phyloP scores from a whole-genome alignment of 1,140 invertebrate species.

The Bradynema listronoti region DNA sequence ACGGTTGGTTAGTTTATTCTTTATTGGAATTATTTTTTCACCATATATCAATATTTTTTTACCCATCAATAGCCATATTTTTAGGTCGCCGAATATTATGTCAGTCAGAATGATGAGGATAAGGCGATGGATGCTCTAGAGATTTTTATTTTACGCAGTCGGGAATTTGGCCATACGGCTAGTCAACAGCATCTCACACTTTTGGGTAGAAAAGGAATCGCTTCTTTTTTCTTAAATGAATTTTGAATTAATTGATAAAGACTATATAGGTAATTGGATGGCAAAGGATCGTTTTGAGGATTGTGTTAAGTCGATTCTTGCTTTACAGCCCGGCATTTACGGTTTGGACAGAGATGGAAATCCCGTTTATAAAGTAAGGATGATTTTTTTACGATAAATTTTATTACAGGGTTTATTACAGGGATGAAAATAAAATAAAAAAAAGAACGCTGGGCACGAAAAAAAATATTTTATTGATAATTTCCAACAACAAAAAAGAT shows the following conservation, averaged over 20 bases:
- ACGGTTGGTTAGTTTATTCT: conserved; percentile 27
- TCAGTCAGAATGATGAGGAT: conserved; percentile 49
- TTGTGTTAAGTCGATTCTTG: conserved; percentile 45
- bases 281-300: conserved; percentile 29
- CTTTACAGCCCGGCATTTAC: conserved; percentile 34
- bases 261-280: conserved; percentile 43
- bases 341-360: conserved; percentile 20
- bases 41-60: conserved; percentile 7
- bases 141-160: conserved; percentile 43
- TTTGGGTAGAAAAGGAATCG: conserved; percentile 16
- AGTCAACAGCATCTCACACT: conserved; percentile 36
- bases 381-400: conserved; percentile 9
- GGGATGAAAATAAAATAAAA: too few species aligned
- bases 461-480: too few species aligned
- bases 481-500: too few species aligned
- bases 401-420: too few species aligned
- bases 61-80: neutral
- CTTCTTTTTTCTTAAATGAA: neutral
- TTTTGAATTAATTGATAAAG: too few species aligned
- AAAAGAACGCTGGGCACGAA: too few species aligned
- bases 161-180: conserved; percentile 36
- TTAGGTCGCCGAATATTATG: conserved; percentile 51
- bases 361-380: conserved; percentile 21
- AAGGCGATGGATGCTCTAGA: conserved; percentile 49
- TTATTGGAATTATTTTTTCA: conserved; percentile 9